Conservation (phyloP, 2,797 vertebrate species). For the Lithobates pipiens region DNA sequence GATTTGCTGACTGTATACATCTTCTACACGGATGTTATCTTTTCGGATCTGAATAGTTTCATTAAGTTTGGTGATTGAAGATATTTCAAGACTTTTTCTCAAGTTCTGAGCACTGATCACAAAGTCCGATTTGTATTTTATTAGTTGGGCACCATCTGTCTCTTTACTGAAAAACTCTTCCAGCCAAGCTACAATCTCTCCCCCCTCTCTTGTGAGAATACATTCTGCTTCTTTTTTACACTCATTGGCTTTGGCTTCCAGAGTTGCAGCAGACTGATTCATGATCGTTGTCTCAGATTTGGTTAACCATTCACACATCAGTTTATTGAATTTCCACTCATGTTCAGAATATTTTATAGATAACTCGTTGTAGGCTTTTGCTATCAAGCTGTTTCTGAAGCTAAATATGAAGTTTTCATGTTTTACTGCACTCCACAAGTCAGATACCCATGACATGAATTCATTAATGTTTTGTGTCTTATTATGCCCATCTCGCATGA, state of each 20-base stretch:
- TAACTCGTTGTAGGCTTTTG: slow-evolving; percentile 72
- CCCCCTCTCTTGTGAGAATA: slow-evolving; percentile 49
- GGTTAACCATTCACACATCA: slow-evolving; percentile 72
- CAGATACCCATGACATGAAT: slow-evolving; percentile 73
- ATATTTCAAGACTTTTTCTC: slow-evolving; percentile 62
- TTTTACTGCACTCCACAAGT: slow-evolving; percentile 74
- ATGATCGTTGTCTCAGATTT: slow-evolving; percentile 57
- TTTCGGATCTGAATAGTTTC: slow-evolving; percentile 67
- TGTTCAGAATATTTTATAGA: slow-evolving; percentile 71
- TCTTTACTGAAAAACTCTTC: slow-evolving; percentile 69
- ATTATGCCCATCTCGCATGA: background rate
- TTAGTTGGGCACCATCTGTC: slow-evolving; percentile 63
- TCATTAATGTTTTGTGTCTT: slow-evolving; percentile 70
- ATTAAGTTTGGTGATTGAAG: slow-evolving; percentile 66
- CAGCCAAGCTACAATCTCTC: slow-evolving; percentile 63
- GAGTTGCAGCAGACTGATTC: background rate
- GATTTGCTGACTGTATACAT: slow-evolving; percentile 67
- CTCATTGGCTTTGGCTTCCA: background rate
- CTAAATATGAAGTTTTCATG: slow-evolving; percentile 59
- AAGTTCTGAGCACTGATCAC: slow-evolving; percentile 67
- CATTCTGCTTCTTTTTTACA: background rate
- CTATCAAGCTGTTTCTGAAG: slow-evolving; percentile 71
- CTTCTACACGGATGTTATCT: slow-evolving; percentile 66
- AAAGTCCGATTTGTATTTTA: slow-evolving; percentile 72
- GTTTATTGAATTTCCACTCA: slow-evolving; percentile 66